A percentile compares a stretch with the other conserved stretches of the same genome.
phyloP scores from a whole-genome alignment of 2,888 invertebrate genomes.

The Bellardia pandia region DNA sequence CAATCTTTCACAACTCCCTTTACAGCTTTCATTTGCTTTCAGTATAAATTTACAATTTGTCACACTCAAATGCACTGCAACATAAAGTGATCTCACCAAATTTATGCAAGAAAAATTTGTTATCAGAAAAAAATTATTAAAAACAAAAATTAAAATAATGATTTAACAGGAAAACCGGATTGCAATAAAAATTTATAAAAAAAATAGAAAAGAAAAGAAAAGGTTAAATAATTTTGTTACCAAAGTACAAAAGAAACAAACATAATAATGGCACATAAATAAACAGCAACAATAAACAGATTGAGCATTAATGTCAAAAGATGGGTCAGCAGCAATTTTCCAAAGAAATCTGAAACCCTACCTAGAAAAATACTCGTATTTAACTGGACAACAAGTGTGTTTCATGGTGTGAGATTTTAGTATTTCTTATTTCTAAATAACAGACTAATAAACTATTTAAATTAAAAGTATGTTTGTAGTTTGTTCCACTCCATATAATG shows the following conservation, averaged over 20 bases:
- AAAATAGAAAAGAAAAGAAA: not conserved
- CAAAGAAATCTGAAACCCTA: slow-evolving; percentile 19
- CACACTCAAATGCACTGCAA: slow-evolving; percentile 66
- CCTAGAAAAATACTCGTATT: not conserved
- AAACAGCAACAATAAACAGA: slow-evolving; percentile 35
- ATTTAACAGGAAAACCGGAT: slow-evolving; percentile 36
- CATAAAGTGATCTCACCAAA: slow-evolving; percentile 14
- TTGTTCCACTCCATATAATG: slow-evolving; percentile 16
- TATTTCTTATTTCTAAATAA: slow-evolving; percentile 7
- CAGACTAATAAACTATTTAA: slow-evolving; percentile 54
- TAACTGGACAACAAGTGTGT: slow-evolving; percentile 52
- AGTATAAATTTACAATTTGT: slow-evolving; percentile 76
- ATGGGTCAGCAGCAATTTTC: slow-evolving; percentile 54
- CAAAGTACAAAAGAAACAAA: slow-evolving; percentile 2
- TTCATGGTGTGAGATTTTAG: not conserved
- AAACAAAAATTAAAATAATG: slow-evolving; percentile 30
- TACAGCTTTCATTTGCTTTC: slow-evolving; percentile 75
- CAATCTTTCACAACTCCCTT: slow-evolving; percentile 59
- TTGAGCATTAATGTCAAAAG: slow-evolving; percentile 63
- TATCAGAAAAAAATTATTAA: slow-evolving; percentile 17
- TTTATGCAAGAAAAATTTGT: slow-evolving; percentile 35
- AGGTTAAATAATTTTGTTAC: not conserved
- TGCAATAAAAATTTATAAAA: slow-evolving; percentile 44
- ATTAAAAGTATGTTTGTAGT: slow-evolving; percentile 12
- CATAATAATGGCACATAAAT: slow-evolving; percentile 48